Evolutionary conservation across 2,888 invertebrate species (phyloP).

Genomic region (Tetramorium bicarinatum): DNA sequence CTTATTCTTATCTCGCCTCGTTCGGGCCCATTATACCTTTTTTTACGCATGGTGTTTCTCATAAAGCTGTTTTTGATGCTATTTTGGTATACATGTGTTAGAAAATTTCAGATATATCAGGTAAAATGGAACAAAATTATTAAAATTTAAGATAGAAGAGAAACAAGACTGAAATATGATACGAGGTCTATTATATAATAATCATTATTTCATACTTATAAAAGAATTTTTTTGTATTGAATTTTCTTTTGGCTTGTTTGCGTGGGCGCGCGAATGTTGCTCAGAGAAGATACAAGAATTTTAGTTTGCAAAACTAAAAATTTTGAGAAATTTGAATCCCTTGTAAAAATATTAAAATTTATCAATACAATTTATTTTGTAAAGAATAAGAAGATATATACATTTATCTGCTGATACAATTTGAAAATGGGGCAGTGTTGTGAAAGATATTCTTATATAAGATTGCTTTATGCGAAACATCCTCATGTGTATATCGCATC

Average conservation of each 20-base stretch:
- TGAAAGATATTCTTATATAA: constrained; percentile 52
- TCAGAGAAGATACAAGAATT: neutral
- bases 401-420: neutral
- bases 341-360: neutral
- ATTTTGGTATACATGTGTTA: neutral
- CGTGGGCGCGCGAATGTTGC: neutral
- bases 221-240: neutral
- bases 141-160: neutral
- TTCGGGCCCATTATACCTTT: constrained; percentile 52
- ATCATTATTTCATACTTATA: neutral
- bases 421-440: neutral
- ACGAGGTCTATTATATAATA: neutral
- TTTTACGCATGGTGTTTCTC: constrained; percentile 41
- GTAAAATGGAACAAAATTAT: neutral
- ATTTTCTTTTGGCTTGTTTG: neutral
- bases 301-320: neutral
- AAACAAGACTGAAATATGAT: neutral
- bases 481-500: constrained; percentile 52
- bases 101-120: neutral
- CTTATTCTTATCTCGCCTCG: constrained; percentile 30
- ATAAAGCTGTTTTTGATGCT: neutral
- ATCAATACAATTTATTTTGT: constrained; percentile 1
- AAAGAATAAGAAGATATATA: neutral
- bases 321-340: neutral
- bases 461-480: constrained; percentile 61